Base-by-base conservation (phyloP, 1,140 invertebrate genomes). In the Metaphire vulgaris region DNA sequence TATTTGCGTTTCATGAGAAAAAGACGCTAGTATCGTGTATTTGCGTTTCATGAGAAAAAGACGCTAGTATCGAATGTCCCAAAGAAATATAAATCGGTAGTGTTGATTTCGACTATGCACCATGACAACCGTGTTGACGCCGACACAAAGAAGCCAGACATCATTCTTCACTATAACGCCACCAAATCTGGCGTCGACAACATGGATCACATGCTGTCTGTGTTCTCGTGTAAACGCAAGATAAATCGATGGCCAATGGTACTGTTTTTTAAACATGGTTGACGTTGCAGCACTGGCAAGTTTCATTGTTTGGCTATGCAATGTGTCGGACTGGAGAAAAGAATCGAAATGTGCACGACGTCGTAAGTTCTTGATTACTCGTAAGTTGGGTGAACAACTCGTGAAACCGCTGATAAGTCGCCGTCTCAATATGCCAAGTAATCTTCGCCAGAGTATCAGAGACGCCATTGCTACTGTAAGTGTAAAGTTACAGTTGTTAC, bases 211-310 rank as follows among this genome's bases (percentile, higher is more conserved):
- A 33, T 79, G 64, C 72, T 77, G 65, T 33, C 31, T 69, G 75
- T 65, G 41, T 78, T 78, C 66, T 79, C 79, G 15, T 77, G 69
- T 33, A 77, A 72, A 78, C 31, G 80, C 76, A 76, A 76, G 66
- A 77, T 76, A 21, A 77, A 76, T 15, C 34, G 79, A 64, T 82
- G 81, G 80, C 77, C 80, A 29, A 65, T 81, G 56, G 72, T 75
- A 0, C 33, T 79, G 6, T 81, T 81, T 71, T 77, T 65, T 56
- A n/a, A 80, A 81, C 68, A 76, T 81, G 30, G 29, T 81, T n/a
- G 80, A 81, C 77, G 33, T 79, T 64, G 77, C 73, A 15, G 69
- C 66, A 28, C 32, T 80, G 0, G 76, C 75, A 64, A 74, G 74
- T n/a, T 2, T 65, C 28, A 33, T 76, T 33, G 69, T 78, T 31